Evolutionary conservation across 2,797 vertebrate genomes (phyloP), one percentile per base, ranked within the genome.

Genomic region (Borostomias antarcticus): DNA sequence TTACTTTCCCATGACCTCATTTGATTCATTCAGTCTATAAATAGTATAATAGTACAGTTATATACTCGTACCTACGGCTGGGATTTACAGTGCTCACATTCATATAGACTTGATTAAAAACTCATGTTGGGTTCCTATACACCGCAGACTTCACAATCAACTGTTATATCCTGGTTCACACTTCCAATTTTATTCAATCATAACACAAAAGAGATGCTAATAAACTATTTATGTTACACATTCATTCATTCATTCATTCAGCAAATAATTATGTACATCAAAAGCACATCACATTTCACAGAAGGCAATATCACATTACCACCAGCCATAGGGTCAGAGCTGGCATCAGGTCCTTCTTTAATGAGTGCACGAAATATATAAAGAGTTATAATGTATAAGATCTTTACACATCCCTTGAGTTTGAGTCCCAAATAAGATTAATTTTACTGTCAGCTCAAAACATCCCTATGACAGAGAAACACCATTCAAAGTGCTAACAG

Each of bases 181-280:
- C 26, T 33, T 54, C 25, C 5, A 0, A 64, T 75, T 69, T 57
- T 62, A 59, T 68, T 69, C 9, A 19, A 32, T 53, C 25, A 60
- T 30, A 28, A 67, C 67, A 75, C 56, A 6, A 79, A 73, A 7
- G 52, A 61, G 7, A 7, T 48, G 2, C 53, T 66, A 62, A 79
- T 76, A 57, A 68, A 30, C 37, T 28, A 51, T n/a, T 23, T 37
- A n/a, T n/a, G n/a, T 58, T 17, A 57, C 9, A 21, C 56, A 19
- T 45, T 17, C 7, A 19, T 29, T 9, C n/a, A n/a, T 29, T 30
- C 21, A 40, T 15, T 61, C 8, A 47, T 11, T 61, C 17, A 11
- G 17, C 58, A 47, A 30, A 43, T 28, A 43, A 47, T 30, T 61
- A 61, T 30, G 17, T 61, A 61, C 40, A 61, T 45, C 37, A 23